Evolutionary conservation across 2,888 invertebrate species (phyloP).

Genomic region (Ctena decussata): DNA sequence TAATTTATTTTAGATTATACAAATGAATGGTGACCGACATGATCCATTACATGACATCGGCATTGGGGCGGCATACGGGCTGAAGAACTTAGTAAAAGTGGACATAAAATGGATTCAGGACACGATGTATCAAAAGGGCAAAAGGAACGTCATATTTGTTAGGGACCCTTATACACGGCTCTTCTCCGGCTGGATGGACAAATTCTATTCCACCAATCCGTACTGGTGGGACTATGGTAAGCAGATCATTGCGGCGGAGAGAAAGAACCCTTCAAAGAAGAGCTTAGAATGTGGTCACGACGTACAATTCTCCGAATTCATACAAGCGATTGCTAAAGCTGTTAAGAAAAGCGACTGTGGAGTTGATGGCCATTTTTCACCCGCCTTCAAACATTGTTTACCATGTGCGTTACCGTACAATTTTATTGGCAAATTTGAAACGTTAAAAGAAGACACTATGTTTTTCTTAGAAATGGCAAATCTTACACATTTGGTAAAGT

Average conservation of each 20-base stretch:
- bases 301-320: constrained; percentile 27
- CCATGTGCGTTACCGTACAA: too few relatives aligned
- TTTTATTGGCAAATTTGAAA: constrained; percentile 40
- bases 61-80: background rate
- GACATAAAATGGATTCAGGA: background rate
- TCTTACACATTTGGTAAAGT: too few relatives aligned
- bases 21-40: too few relatives aligned
- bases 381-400: too few relatives aligned
- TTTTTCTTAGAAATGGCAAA: too few relatives aligned
- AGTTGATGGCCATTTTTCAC: too few relatives aligned
- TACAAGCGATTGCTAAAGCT: background rate
- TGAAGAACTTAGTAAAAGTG: background rate
- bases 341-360: background rate
- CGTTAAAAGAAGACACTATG: constrained; percentile 35
- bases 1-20: too few relatives aligned
- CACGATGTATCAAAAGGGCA: background rate
- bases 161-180: constrained; percentile 28
- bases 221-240: constrained; percentile 21
- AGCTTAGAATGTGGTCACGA: constrained; percentile 19
- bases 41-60: too few relatives aligned
- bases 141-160: constrained; percentile 23
- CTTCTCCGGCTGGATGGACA: constrained; percentile 41
- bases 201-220: constrained; percentile 32
- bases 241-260: background rate
- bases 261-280: background rate